A percentile compares a stretch with the other conserved stretches of the same genome.
phyloP scores from a whole-genome alignment of 2,888 invertebrate genomes.

The Diaprepes abbreviatus region DNA sequence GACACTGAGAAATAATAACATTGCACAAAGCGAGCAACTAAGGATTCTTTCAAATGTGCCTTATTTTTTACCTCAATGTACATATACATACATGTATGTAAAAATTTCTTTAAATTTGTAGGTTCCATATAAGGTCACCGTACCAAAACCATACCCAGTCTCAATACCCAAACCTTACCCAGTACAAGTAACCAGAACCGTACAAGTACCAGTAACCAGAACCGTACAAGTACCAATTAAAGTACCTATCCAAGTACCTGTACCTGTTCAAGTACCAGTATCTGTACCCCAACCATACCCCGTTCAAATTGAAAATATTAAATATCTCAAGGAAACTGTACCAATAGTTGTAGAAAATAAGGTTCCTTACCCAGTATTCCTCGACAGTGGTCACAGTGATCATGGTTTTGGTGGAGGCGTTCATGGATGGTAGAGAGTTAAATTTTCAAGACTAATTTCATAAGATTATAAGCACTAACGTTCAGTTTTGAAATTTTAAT shows the following conservation, averaged over 20 bases:
- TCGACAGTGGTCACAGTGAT: conserved; percentile 30
- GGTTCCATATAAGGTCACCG: conserved; percentile 61
- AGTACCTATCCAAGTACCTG: conserved; percentile 63
- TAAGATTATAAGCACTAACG: not conserved
- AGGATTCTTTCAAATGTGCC: no score
- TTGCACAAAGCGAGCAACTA: no score
- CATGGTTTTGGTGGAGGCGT: conserved; percentile 32
- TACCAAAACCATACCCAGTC: conserved; percentile 70
- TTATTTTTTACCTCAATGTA: no score
- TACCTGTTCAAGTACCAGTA: conserved; percentile 61
- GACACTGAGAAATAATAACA: no score
- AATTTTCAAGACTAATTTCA: not conserved
- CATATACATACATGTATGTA: no score
- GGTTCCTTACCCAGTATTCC: conserved; percentile 44
- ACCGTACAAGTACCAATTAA: conserved; percentile 66
- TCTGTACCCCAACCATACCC: conserved; percentile 60
- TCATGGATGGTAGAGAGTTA: conserved; percentile 39
- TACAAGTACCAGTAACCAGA: conserved; percentile 69
- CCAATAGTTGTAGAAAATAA: conserved; percentile 44
- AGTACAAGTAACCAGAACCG: conserved; percentile 71
- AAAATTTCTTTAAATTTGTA: conserved; percentile 25
- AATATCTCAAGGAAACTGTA: conserved; percentile 44
- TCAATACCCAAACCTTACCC: conserved; percentile 73
- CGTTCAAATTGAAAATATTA: conserved; percentile 66
- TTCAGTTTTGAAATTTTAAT: no score